Percentiles rank a stretch among this genome's conserved stretches.
phyloP scores from a whole-genome alignment of 2,888 invertebrate species.

The Lepidochitona cinerea region DNA sequence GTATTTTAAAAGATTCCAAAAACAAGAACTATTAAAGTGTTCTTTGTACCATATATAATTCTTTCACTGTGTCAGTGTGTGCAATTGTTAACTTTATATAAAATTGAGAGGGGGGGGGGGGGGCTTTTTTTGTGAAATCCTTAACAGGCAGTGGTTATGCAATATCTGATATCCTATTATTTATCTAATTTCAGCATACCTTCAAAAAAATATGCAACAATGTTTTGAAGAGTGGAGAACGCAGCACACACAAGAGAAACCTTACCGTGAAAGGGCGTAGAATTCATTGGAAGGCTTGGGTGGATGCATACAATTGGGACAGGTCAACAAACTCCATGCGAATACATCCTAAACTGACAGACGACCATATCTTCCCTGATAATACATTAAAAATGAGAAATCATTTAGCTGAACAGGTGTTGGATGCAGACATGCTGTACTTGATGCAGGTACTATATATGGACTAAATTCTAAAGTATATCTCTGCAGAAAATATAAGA shows the following conservation, averaged over 20 bases:
- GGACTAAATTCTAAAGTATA: no score
- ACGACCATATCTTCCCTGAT: conserved; percentile 23
- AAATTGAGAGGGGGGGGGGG: no score
- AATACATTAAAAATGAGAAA: conserved; percentile 21
- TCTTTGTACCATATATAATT: no score
- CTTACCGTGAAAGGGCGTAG: conserved; percentile 5
- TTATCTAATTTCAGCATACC: conserved; percentile 25
- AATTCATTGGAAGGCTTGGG: conserved; percentile 24
- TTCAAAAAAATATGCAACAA: conserved; percentile 25
- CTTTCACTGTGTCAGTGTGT: no score
- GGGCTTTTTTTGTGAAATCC: no score
- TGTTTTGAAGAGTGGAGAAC: conserved; percentile 16
- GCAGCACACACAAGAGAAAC: conserved; percentile 4
- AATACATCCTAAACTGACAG: conserved; percentile 22
- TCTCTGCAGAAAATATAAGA: no score
- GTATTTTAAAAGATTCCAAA: neutral
- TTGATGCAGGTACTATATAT: neutral
- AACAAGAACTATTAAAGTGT: neutral
- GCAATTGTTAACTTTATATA: no score
- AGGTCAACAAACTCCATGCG: conserved; percentile 13
- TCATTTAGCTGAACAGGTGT: conserved; percentile 8
- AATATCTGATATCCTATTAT: conserved; percentile 11
- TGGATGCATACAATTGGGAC: conserved; percentile 20
- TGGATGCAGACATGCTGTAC: neutral
- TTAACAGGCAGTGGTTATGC: no score